Evolutionary conservation across 1,140 invertebrate genomes (phyloP).

Genomic region (Papilio aristodemus): DNA sequence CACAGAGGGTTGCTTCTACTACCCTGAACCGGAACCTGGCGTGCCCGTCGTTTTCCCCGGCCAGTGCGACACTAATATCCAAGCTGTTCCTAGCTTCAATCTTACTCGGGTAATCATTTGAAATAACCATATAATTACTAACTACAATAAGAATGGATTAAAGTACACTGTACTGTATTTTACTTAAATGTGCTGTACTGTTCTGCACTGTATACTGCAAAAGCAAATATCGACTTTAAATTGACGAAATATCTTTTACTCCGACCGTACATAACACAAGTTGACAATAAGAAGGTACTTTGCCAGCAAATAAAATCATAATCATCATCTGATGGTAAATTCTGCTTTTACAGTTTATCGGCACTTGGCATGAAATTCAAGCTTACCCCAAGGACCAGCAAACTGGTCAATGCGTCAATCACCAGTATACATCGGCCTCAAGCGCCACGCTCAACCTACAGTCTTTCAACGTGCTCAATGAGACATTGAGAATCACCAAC

Average conservation of each 20-base stretch:
- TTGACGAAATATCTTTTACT: no score
- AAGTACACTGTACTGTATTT: not conserved
- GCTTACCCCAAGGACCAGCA: conserved; percentile 57
- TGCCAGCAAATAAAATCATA: no score
- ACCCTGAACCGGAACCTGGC: conserved; percentile 53
- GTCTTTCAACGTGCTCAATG: conserved; percentile 41
- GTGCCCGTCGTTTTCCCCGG: conserved; percentile 60
- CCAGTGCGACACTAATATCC: conserved; percentile 53
- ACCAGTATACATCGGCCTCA: conserved; percentile 42
- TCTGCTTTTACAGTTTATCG: conserved; percentile 54
- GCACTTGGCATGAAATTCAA: conserved; percentile 59
- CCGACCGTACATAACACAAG: no score
- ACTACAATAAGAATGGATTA: no score
- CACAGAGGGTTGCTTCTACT: conserved; percentile 62
- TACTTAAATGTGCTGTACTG: no score
- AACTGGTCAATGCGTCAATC: conserved; percentile 58
- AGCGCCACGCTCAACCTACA: conserved; percentile 37
- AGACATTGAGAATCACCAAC: conserved; percentile 23
- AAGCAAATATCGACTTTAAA: no score
- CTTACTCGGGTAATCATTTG: conserved; percentile 41
- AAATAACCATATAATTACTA: not conserved
- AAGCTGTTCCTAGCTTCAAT: conserved; percentile 53
- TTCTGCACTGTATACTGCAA: no score
- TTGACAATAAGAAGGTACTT: no score
- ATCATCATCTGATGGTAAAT: no score